Evolutionary conservation across 2,797 vertebrate genomes (phyloP), one percentile per base, ranked within the genome.

Genomic region (Gadopsis bispinosus): DNA sequence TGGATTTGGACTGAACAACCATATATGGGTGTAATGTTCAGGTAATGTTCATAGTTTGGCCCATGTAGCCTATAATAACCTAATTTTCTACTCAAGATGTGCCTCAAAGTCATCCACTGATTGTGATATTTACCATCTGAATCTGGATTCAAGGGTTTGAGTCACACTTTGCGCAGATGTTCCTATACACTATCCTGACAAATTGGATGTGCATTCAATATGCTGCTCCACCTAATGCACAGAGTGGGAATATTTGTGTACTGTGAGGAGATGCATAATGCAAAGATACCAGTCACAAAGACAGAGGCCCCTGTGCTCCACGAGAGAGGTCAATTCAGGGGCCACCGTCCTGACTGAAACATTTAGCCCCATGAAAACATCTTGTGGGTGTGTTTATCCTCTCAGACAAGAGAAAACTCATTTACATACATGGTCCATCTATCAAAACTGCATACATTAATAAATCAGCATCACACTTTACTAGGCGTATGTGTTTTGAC

Each of bases 231-330:
- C 37, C 37, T 8, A 37, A 37, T 37, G 8, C 37, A 8, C 37
- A 37, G 37, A 37, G 6, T 37, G 37, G 37, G 10, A 39, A 10
- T 2, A 10, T 39, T 39, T 39, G 29, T 58, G 62, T 31, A 39
- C 53, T 35, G 11, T 56, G 0, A 58, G 33, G 48, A 58, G 26
- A 14, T 74, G 43, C 47, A 74, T 64, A 80, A 70, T 75, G 65
- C 41, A 74, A 69, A 69, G 33, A 33, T 55, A 63, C 56, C 45
- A 41, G 59, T 33, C 56, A 64, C 35, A 61, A 67, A 68, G 50
- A 26, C 26, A 26, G 26, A 26, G 26, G 26, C 26, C 26, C 26
- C 26, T 26, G 26, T 26, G 26, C 26, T 26, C 26, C 26, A 26
- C 26, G 26, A 39, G 37, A 39, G 37, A 39, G 7, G 37, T 26